phyloP scores from a whole-genome alignment of 2,888 invertebrate genomes.

The Drosophila maculinotata region DNA sequence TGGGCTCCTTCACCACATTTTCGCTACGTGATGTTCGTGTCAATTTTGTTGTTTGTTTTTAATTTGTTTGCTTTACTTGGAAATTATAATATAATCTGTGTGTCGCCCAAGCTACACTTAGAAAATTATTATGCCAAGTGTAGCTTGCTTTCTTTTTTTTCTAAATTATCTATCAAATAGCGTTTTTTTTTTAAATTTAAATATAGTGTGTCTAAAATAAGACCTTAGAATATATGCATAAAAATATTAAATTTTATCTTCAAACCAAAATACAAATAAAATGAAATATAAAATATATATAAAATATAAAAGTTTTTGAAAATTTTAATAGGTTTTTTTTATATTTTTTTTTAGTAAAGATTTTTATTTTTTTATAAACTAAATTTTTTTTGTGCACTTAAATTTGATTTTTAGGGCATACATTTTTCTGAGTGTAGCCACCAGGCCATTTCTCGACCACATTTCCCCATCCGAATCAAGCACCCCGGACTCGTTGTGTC shows the following conservation, averaged over 20 bases:
- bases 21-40: slow-evolving; percentile 78
- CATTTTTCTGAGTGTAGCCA: not conserved
- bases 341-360: too few relatives aligned
- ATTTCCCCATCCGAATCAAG: slow-evolving; percentile 42
- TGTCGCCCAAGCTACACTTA: slow-evolving; percentile 15
- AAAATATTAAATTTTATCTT: too few relatives aligned
- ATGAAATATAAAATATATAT: too few relatives aligned
- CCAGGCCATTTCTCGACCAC: slow-evolving; percentile 7
- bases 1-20: slow-evolving; percentile 57
- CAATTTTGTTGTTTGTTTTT: slow-evolving; percentile 77
- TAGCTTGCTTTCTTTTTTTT: not conserved
- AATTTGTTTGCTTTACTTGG: slow-evolving; percentile 73
- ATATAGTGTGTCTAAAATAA: too few relatives aligned
- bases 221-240: too few relatives aligned
- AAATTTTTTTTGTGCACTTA: not conserved
- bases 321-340: too few relatives aligned
- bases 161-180: too few relatives aligned
- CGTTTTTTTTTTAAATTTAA: too few relatives aligned
- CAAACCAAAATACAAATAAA: too few relatives aligned
- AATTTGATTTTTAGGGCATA: too few relatives aligned
- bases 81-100: slow-evolving; percentile 77
- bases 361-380: too few relatives aligned
- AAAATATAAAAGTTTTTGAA: too few relatives aligned
- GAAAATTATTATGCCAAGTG: not conserved
- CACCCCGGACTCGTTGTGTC: slow-evolving; percentile 40